A percentile compares a stretch with the other conserved stretches of the same genome.
Evolutionary conservation across 2,797 vertebrate species (phyloP).

Genomic region (Galagoides demidoff): DNA sequence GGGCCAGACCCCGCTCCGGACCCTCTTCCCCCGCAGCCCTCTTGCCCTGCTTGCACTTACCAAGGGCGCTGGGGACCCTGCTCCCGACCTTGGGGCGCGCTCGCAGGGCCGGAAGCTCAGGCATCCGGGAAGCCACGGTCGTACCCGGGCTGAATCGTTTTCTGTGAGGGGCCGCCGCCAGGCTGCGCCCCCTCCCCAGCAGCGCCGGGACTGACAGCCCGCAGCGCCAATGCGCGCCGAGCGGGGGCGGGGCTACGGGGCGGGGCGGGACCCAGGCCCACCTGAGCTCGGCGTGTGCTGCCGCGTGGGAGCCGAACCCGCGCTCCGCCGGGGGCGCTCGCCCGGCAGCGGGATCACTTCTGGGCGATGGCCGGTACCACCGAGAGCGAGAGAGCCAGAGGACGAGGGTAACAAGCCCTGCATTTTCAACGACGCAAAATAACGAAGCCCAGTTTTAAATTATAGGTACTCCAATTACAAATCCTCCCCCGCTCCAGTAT

Average conservation of each 20-base stretch:
- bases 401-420: neutral
- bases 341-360: neutral
- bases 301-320: neutral
- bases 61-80: neutral
- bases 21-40: neutral
- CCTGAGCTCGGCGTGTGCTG: neutral
- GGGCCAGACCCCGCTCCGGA: neutral
- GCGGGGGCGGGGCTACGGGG: neutral
- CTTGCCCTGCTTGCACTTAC: conserved; percentile 60
- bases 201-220: conserved; percentile 46
- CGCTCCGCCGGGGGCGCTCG: neutral
- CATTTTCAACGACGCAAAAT: neutral
- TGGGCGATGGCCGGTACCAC: neutral
- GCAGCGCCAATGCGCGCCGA: conserved; percentile 54
- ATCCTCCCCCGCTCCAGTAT: neutral
- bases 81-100: neutral
- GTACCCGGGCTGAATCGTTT: neutral
- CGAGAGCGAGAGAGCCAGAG: neutral
- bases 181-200: conserved; percentile 75
- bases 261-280: neutral
- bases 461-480: neutral
- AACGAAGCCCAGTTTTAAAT: neutral
- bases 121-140: neutral
- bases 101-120: neutral
- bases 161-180: conserved; percentile 52